A percentile compares a stretch with the other conserved stretches of the same genome.
Conservation (phyloP, 2,888 invertebrate genomes). For the Scaptomyza reducta region DNA sequence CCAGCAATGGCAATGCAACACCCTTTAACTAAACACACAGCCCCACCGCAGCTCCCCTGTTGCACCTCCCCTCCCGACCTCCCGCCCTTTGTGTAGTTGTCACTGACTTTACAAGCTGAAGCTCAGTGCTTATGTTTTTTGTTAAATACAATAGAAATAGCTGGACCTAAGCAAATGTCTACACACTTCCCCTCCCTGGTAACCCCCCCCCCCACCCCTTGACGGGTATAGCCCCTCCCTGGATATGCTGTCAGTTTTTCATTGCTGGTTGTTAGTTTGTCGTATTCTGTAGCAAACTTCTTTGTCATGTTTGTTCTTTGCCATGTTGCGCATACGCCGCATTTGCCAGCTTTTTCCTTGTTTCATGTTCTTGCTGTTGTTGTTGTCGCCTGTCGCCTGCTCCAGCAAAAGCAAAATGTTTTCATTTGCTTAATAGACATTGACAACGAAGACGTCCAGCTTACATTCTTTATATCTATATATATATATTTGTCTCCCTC, state of each 20-base stretch:
- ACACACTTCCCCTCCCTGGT: not conserved
- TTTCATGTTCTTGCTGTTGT: not conserved
- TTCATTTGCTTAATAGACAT: constrained; percentile 68
- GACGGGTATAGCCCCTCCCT: not conserved
- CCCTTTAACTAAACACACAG: not conserved
- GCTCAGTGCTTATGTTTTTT: constrained; percentile 45
- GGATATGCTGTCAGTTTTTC: constrained; percentile 53
- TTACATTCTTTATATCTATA: too few relatives aligned
- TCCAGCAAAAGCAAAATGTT: constrained; percentile 50
- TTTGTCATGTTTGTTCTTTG: constrained; percentile 62
- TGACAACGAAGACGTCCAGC: constrained; percentile 19
- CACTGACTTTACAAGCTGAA: constrained; percentile 26
- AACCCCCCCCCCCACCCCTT: not conserved
- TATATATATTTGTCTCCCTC: too few relatives aligned
- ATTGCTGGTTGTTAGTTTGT: constrained; percentile 57
- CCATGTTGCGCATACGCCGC: constrained; percentile 54
- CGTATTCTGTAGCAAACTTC: constrained; percentile 44
- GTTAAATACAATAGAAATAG: constrained; percentile 56
- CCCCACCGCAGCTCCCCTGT: rapidly evolving
- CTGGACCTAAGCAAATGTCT: constrained; percentile 24
- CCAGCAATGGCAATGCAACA: constrained; percentile 27
- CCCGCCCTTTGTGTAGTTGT: constrained; percentile 23
- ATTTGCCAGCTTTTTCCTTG: constrained; percentile 29
- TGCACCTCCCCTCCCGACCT: too few relatives aligned
- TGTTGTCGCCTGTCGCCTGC: constrained; percentile 33